Conservation (phyloP, 2,113 vertebrate species). For the Tretioscincus oriximinensis region DNA sequence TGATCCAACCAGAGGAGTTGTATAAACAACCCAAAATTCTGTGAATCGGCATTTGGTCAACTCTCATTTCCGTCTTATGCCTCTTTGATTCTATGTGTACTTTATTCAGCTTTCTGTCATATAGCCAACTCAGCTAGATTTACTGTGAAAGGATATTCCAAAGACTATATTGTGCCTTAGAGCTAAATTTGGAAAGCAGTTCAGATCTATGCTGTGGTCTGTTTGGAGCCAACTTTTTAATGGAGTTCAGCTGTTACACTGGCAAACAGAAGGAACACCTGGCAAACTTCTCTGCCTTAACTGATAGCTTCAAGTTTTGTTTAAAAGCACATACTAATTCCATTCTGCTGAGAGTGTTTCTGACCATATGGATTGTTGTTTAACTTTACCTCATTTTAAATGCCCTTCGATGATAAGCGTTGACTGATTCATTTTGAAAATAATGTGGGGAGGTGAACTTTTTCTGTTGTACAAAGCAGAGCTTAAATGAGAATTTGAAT, state of each 20-base stretch:
- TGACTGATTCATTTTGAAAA: neutral
- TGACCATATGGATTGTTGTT: neutral
- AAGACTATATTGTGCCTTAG: neutral
- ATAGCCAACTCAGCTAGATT: neutral
- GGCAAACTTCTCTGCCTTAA: neutral
- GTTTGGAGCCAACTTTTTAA: slow-evolving; percentile 11
- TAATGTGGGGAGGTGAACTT: neutral
- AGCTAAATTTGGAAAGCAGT: slow-evolving; percentile 12
- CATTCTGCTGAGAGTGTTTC: neutral
- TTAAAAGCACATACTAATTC: neutral
- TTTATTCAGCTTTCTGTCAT: slow-evolving; percentile 30
- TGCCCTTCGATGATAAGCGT: neutral
- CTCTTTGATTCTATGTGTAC: slow-evolving; percentile 27
- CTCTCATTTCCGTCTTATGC: neutral
- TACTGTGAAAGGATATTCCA: neutral
- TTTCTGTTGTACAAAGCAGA: slow-evolving; percentile 36
- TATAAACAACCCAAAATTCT: neutral
- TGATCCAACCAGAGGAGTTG: neutral
- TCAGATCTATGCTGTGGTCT: neutral
- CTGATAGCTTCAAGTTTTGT: neutral
- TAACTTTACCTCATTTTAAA: neutral
- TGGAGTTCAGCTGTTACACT: neutral
- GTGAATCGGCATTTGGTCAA: neutral
- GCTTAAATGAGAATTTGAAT: neutral
- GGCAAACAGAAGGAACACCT: slow-evolving; percentile 3